Base-by-base conservation (phyloP, 2,888 invertebrate species). In the Platypus cylindrus region DNA sequence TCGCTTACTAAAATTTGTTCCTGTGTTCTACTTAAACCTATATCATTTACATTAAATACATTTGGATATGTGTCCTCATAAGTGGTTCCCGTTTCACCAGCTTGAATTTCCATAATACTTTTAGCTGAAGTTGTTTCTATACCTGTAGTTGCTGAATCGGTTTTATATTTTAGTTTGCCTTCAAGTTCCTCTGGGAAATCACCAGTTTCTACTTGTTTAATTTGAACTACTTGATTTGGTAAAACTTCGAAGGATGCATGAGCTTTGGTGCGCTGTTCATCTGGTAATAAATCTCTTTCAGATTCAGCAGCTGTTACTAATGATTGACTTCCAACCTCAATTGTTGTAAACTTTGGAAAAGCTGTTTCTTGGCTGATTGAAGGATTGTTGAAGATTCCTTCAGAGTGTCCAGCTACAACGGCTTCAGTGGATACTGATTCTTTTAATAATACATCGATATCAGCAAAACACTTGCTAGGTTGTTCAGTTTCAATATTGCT, bases 221-320 rank as follows among this genome's bases (percentile, higher is more conserved):
- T 67, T 25, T 69, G 62, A 1, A 81, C 53, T 20, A 74, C 62
- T 53, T 78, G 75, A 44, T 69, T 65, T 16, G 73, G 62, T 41
- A 67, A 67, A 5, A 82, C 46, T 14, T 64, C 68, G 22, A 68
- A 52, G 50, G 72, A 70, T n/a, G 79, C 80, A 28, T 60, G 55
- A 14, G 62, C 69, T 36, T 56, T 52, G 11, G 63, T 59, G 40
- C 72, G 73, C 33, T 67, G 65, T 30, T 65, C 64, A 36, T 64
- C 65, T 11, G 66, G 52, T 9, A 59, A 48, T 16, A 78, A 67
- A 28, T 67, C 61, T 28, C 65, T 66, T 64, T 79, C 79, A 25
- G 70, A 69, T 61, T 83, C 83, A 58, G 79, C 75, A 5, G 74
- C 52, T n/a, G 71, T 54, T 1, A 75, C 65, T 47, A 72, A 66